A percentile compares a stretch with the other conserved stretches of the same genome.
Conservation (phyloP, 2,797 vertebrate species). For the Psittacula derbiana region DNA sequence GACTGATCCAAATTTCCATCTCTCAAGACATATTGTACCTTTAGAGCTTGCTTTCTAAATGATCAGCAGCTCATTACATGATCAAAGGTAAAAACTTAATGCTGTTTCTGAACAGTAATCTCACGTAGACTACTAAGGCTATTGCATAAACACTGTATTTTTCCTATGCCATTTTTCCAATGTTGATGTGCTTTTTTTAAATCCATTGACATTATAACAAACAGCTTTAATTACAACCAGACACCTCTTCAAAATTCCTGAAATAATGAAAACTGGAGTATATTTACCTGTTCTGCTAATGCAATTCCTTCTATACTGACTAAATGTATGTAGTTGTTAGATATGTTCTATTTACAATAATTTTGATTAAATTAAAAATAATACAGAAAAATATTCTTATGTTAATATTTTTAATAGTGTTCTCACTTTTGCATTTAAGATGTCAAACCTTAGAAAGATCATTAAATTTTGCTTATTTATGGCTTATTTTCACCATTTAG, state of each 20-base stretch:
- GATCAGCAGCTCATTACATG: neutral
- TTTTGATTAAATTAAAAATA: neutral
- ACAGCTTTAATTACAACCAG: neutral
- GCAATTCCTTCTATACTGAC: neutral
- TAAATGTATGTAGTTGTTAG: neutral
- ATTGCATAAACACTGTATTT: neutral
- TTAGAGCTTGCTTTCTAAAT: constrained; percentile 4
- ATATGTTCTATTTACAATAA: neutral
- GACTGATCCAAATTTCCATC: neutral
- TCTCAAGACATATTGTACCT: neutral
- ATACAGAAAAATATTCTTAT: neutral
- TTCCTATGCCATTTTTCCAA: neutral
- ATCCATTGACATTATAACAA: neutral
- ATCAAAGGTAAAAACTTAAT: constrained; percentile 27
- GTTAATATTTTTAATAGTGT: neutral
- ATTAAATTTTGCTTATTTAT: neutral
- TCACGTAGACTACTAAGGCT: neutral
- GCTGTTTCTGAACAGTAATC: neutral
- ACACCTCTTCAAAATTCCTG: neutral
- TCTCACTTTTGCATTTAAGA: neutral
- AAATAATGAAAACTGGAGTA: neutral
- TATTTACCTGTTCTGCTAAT: neutral
- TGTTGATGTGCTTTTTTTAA: neutral
- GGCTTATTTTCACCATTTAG: neutral
- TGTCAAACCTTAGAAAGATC: neutral